A percentile compares a stretch with the other conserved stretches of the same genome.
Evolutionary conservation across 1,140 invertebrate genomes (phyloP).

Genomic region (Pinna nobilis): DNA sequence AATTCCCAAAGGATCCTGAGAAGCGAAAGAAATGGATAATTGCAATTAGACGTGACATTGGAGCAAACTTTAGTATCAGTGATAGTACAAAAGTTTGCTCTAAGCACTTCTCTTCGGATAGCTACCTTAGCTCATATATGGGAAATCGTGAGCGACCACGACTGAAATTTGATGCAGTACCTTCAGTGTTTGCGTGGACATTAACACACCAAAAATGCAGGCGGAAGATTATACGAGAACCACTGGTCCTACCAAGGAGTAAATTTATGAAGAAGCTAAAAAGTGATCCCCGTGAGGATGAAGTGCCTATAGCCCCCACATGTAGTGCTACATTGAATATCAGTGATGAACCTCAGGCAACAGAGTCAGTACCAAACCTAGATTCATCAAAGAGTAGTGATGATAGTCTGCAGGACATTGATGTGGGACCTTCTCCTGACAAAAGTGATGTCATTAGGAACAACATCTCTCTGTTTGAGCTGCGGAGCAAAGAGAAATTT

Average conservation of each 20-base stretch:
- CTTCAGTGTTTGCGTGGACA: neutral
- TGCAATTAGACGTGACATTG: neutral
- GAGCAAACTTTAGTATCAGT: neutral
- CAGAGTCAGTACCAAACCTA: neutral
- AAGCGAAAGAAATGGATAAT: neutral
- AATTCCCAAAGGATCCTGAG: neutral
- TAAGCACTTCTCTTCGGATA: neutral
- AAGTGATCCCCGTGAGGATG: neutral
- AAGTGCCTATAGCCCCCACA: neutral
- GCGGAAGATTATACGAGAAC: neutral
- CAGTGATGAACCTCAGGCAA: neutral
- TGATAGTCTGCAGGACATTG: neutral
- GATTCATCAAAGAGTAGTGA: neutral
- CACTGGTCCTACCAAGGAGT: neutral
- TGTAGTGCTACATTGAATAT: neutral
- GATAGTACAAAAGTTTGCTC: neutral
- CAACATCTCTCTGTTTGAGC: neutral
- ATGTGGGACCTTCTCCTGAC: neutral
- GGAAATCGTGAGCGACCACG: too few relatives aligned
- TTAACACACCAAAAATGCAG: neutral
- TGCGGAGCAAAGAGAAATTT: constrained; percentile 7
- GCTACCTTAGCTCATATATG: neutral
- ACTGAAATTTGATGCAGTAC: neutral
- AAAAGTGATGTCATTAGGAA: neutral
- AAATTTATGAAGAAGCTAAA: neutral